Percentiles rank a stretch among this genome's conserved stretches.
Evolutionary conservation across 1,140 invertebrate species (phyloP).

Genomic region (Oreohelix idahoensis): DNA sequence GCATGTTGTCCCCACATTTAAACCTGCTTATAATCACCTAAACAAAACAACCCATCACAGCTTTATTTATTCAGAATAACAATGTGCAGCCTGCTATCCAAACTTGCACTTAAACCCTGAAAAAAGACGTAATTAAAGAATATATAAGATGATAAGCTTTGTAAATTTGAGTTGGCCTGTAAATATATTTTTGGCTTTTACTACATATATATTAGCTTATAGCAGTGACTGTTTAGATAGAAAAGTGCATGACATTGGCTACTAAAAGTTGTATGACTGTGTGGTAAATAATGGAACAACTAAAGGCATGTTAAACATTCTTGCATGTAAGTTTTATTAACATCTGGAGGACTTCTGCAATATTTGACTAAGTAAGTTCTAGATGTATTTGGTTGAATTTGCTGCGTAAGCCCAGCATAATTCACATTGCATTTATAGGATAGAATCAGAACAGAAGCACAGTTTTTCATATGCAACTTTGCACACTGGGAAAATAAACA

Average conservation of each 20-base stretch:
- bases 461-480: no score
- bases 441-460: no score
- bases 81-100: not conserved
- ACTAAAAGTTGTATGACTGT: not conserved
- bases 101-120: not conserved
- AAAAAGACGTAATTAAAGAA: not conserved
- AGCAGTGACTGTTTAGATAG: not conserved
- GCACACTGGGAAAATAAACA: no score
- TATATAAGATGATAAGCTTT: not conserved
- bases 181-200: not conserved
- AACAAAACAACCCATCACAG: not conserved
- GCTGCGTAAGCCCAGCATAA: no score
- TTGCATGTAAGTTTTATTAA: not conserved
- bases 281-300: not conserved
- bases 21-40: not conserved
- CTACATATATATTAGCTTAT: not conserved
- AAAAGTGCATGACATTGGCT: not conserved
- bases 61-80: not conserved
- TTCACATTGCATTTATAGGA: no score
- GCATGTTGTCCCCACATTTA: not conserved
- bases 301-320: not conserved
- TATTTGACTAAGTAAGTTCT: no score
- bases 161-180: not conserved
- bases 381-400: no score
- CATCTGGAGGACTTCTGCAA: no score